A percentile compares a stretch with the other conserved stretches of the same genome.
Conservation (phyloP, 2,888 invertebrate genomes). For the Rhynchonema sp. region DNA sequence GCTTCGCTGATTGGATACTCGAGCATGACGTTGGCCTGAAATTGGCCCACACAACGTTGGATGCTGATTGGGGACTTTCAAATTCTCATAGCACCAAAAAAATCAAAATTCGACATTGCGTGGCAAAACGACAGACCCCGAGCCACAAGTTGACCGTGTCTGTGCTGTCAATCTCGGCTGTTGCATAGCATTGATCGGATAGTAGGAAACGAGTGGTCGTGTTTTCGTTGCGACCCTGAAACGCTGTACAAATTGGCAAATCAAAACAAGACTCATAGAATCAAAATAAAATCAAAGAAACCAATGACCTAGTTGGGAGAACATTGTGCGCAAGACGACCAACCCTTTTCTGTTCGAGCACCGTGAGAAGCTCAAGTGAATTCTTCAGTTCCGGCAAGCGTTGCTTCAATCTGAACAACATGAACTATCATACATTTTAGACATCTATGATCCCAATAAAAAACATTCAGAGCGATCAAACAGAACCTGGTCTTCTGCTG, state of each 20-base stretch:
- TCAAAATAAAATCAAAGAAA: background rate
- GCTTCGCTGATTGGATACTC: conserved; percentile 84
- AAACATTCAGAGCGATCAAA: conserved; percentile 6
- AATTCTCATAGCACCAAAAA: background rate
- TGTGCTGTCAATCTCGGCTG: conserved; percentile 68
- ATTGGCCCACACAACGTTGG: conserved; percentile 2
- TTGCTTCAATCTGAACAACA: conserved; percentile 45
- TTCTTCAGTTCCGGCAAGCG: conserved; percentile 86
- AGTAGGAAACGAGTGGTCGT: conserved; percentile 71
- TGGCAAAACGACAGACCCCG: conserved; percentile 34
- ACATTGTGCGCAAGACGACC: background rate
- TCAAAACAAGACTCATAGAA: background rate
- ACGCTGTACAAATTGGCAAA: background rate
- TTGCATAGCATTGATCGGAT: conserved; percentile 71
- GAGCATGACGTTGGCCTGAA: conserved; percentile 72
- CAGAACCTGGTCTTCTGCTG: conserved; percentile 58
- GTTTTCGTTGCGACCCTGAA: conserved; percentile 40
- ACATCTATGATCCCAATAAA: too few species aligned
- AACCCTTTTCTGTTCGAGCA: conserved; percentile 55
- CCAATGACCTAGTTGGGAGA: background rate
- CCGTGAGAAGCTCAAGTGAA: conserved; percentile 72
- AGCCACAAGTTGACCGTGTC: conserved; percentile 57
- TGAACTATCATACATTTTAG: background rate
- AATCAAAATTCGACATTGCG: background rate
- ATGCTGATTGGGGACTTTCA: background rate